Percentiles rank a stretch among this genome's conserved stretches.
Conservation (phyloP, 2,797 vertebrate genomes). For the Semaprochilodus insignis region DNA sequence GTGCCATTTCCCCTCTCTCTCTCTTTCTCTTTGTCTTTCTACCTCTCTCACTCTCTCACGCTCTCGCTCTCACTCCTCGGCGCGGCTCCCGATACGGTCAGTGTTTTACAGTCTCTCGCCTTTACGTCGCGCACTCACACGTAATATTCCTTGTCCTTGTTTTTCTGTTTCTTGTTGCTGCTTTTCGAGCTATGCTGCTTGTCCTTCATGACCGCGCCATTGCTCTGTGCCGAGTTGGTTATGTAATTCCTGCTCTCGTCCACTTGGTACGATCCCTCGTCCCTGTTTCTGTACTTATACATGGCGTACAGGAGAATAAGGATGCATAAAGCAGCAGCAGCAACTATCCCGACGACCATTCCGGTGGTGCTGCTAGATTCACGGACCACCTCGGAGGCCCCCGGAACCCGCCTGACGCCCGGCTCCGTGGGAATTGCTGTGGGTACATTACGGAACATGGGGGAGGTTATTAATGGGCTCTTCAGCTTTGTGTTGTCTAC, state of each 20-base stretch:
- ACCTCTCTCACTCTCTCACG: conserved; percentile 43
- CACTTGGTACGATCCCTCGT: conserved; percentile 99
- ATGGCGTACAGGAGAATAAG: conserved; percentile 99
- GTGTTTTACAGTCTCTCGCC: conserved; percentile 47
- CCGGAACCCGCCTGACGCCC: conserved; percentile 97
- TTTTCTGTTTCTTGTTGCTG: conserved; percentile 98
- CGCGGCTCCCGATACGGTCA: conserved; percentile 46
- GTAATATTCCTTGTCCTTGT: conserved; percentile 99
- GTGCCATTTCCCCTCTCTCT: conserved; percentile 64
- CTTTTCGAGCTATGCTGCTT: conserved; percentile 95
- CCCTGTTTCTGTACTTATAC: conserved; percentile 99
- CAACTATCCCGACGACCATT: conserved; percentile 99
- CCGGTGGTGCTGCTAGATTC: conserved; percentile 99
- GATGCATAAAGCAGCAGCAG: conserved; percentile 99
- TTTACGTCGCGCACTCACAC: conserved; percentile 83
- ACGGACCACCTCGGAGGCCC: conserved; percentile 99
- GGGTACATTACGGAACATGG: conserved; percentile 99
- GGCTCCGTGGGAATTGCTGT: conserved; percentile 99
- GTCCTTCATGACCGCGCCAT: conserved; percentile 96
- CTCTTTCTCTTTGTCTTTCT: conserved; percentile 72
- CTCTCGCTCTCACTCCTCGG: conserved; percentile 55
- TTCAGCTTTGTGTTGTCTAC: conserved; percentile 98
- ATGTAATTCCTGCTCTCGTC: conserved; percentile 99
- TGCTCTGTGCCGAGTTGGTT: conserved; percentile 99
- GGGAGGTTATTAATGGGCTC: conserved; percentile 99